Evolutionary conservation across 2,797 vertebrate species (phyloP), one percentile per base, ranked within the genome.

Genomic region (Acanthiza pusilla): DNA sequence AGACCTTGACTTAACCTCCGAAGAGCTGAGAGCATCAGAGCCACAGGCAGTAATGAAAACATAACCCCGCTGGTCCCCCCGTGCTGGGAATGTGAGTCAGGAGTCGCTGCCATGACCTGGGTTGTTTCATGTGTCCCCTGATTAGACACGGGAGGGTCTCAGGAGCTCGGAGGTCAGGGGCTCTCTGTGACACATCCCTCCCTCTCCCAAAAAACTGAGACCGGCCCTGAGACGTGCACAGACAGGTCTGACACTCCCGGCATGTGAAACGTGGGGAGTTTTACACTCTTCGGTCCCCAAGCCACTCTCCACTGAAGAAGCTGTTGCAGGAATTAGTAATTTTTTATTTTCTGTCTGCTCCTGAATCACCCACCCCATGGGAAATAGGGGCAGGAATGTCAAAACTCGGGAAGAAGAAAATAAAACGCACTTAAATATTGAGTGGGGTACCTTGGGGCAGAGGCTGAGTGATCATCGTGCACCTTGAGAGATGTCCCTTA

Each of bases 1-100:
- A 77, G 85, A 89, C 92, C 93, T 97, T 96, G 95, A 53, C 75
- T 88, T 93, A 86, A 95, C 92, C 92, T 96, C 88, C 73, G 21
- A 73, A 86, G 89, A 93, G 93, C 82, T 57, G 66, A 83, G 79
- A 92, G 85, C 73, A 81, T 67, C 85, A 91, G 91, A 92, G 91
- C 58, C 76, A 75, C 68, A n/a, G 47, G 81, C 74, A 88, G 58
- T 82, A 88, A 96, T 87, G 91, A 84, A 94, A 96, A 93, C 74
- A 91, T 79, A 80, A 89, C 85, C 90, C 76, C 0, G 1, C 40
- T 75, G 88, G 34, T 90, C 54, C 62, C 85, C 67, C 58, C 5
- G 2, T 62, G 75, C 70, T 88, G 73, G 85, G 79, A 82, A 89
- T 3, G 82, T 20, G 85, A 94, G 87, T 83, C 82, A 45, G 80